phyloP scores from a whole-genome alignment of 2,888 invertebrate genomes.

The Pyrgus malvae region DNA sequence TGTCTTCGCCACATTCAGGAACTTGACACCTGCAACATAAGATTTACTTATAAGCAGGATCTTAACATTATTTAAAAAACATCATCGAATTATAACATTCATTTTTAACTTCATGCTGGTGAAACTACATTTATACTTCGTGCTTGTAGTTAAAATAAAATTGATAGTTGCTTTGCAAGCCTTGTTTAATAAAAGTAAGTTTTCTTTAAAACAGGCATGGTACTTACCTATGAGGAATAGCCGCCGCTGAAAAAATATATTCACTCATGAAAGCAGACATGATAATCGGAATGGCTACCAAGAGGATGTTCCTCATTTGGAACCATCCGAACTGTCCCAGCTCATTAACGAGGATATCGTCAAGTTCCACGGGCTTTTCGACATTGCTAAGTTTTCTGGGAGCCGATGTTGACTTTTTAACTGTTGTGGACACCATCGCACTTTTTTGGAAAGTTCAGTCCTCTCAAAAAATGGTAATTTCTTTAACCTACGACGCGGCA shows the following conservation, averaged over 20 bases:
- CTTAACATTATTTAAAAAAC: too few species aligned
- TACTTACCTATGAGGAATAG: conserved; percentile 84
- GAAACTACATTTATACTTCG: too few species aligned
- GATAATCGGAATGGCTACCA: conserved; percentile 82
- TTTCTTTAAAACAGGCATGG: background rate
- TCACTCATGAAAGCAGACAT: conserved; percentile 83
- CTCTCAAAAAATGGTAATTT: conserved; percentile 20
- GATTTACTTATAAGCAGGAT: conserved; percentile 81
- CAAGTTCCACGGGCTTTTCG: conserved; percentile 56
- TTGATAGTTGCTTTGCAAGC: too few species aligned
- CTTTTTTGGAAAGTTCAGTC: conserved; percentile 11
- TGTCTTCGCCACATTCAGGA: conserved; percentile 72
- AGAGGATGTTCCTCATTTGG: conserved; percentile 78
- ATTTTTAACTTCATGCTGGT: too few species aligned
- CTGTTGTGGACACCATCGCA: conserved; percentile 12
- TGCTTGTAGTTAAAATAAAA: too few species aligned
- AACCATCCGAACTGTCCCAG: conserved; percentile 85
- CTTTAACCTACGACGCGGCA: background rate
- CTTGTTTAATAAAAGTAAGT: background rate
- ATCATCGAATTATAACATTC: too few species aligned
- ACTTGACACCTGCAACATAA: conserved; percentile 66
- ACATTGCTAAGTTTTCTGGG: conserved; percentile 2
- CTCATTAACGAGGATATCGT: conserved; percentile 74
- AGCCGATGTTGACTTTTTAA: background rate
- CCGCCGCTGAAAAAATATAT: conserved; percentile 86